These are phyloP conservation scores for Apis florea DNA, from an alignment of 1,140 invertebrate genomes.

Conservation along the genomic window DNA sequence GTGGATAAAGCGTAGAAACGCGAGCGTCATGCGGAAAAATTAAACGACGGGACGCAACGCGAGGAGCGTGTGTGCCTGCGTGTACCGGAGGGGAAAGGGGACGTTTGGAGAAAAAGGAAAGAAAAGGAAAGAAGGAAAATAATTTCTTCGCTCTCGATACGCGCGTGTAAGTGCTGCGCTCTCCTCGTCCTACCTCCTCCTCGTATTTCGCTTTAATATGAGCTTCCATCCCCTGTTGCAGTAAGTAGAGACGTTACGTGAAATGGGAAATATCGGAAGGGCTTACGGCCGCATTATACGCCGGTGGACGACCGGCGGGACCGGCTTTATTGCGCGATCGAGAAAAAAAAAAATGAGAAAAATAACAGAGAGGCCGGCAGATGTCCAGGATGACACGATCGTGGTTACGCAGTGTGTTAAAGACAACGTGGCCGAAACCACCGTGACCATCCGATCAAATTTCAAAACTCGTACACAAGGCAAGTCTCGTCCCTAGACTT, in stretches of 20 bases:
- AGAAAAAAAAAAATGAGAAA: conserved; percentile 33
- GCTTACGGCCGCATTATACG: conserved; percentile 77
- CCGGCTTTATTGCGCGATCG: conserved; percentile 73
- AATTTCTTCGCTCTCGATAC: conserved; percentile 1
- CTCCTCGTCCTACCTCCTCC: too few species aligned
- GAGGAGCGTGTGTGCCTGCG: background rate
- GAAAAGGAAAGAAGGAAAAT: too few species aligned
- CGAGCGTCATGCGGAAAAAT: background rate
- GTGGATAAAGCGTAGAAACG: background rate
- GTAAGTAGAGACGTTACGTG: conserved; percentile 73
- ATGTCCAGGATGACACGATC: background rate
- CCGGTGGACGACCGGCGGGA: conserved; percentile 43
- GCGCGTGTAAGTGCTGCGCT: too few species aligned
- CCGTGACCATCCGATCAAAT: too few species aligned
- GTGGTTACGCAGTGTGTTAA: too few species aligned
- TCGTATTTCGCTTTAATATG: conserved; percentile 79
- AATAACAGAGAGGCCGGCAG: background rate
- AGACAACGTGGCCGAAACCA: too few species aligned
- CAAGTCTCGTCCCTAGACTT: too few species aligned
- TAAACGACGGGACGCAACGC: background rate
- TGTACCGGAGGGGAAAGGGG: background rate
- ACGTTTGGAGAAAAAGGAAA: background rate
- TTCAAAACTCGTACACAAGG: too few species aligned
- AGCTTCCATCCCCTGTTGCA: conserved; percentile 51
- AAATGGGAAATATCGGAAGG: conserved; percentile 77